Base-by-base conservation (phyloP, 1,140 invertebrate genomes). In the Euschistus heros region DNA sequence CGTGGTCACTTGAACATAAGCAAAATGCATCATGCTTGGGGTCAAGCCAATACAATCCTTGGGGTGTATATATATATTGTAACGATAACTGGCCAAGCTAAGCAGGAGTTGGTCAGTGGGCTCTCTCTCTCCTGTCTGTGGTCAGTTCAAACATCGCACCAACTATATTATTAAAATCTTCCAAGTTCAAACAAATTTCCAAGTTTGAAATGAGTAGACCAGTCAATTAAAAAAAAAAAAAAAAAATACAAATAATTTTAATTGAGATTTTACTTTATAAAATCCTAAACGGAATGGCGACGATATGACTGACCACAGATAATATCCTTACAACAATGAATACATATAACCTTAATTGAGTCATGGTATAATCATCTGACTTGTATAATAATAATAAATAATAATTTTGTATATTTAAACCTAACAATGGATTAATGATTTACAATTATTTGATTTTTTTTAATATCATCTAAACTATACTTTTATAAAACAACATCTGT, bases 361-460 rank as follows among this genome's bases (percentile, higher is more conserved):
- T 20, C 47, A 24, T 57, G 54, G 54, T 57, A 57, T 57, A 57
- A 24, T 57, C 15, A 57, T 24, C 22, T 57, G 54, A 57, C 15
- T 57, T 24, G 54, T 26, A 57, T 57, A 57, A 57, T 57, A 57
- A 57, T 57, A 57, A 57, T 57, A 57, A 57, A 57, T 24, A 57
- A 57, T 57, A 57, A 22, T 57, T 57, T 57, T 26, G 54, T 57
- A 57, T 22, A 57, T 57, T 57, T 57, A 57, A 57, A 26, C 54
- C 54, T 57, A 57, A 57, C 54, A 57, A 57, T 22, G 54, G 15
- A 24, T 57, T 57, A 57, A 57, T 22, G 54, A 24, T 57, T 57
- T 57, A 57, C 54, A 57, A 57, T 57, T 4, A 26, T 22, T 22
- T 37, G 33, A 37, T 22, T 26, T 57, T 44, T 7, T 8, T 5